Evolutionary conservation across 2,888 invertebrate species (phyloP), one percentile per base, ranked within the genome.

Genomic region (Drosophila aldrichi): DNA sequence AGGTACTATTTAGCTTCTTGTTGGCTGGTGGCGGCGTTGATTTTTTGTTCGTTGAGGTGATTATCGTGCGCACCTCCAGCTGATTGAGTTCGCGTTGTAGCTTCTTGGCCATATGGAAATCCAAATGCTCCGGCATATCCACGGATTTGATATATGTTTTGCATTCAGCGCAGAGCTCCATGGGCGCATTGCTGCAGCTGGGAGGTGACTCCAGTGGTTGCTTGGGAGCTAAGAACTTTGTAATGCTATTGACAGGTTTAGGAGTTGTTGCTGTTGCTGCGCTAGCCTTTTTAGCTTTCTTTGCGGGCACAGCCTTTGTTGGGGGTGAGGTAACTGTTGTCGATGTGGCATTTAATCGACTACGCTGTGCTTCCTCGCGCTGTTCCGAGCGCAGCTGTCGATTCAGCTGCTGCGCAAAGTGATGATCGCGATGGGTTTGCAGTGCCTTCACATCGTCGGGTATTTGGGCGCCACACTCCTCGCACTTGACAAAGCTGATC

Each of bases 61-160:
- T 40, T 7, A 91, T 80, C 3, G 81, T 85, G n/a, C 81, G 84
- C 49, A 89, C 81, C 52, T 91, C 87, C 22, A 90, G 64, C 46
- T 88, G 82, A 74, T 92, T 92, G 0, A 92, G 71, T 70, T 92
- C 83, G 0, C 80, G 81, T 59, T 92, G 97, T 58, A 98, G 92
- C 88, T 95, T 95, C 89, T 95, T 95, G 7, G 98, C 98, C 82
- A 96, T 94, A 92, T 98, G 98, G 91, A 95, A 97, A 93, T 98
- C 98, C 83, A 94, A 92, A 93, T 98, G 98, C 89, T 97, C 96
- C 1, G 94, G 91, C 81, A 96, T 94, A 69, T 96, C 96, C 70
- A 94, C 94, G 5, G 94, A 78, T 14, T 94, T 91, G 59, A 98
- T 93, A 70, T 91, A 93, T 89, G 95, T 94, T 32, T 94, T 94